These are phyloP conservation scores for Seriola dumerili DNA, from an alignment of 2,113 vertebrate species.

Conservation along the genomic window DNA sequence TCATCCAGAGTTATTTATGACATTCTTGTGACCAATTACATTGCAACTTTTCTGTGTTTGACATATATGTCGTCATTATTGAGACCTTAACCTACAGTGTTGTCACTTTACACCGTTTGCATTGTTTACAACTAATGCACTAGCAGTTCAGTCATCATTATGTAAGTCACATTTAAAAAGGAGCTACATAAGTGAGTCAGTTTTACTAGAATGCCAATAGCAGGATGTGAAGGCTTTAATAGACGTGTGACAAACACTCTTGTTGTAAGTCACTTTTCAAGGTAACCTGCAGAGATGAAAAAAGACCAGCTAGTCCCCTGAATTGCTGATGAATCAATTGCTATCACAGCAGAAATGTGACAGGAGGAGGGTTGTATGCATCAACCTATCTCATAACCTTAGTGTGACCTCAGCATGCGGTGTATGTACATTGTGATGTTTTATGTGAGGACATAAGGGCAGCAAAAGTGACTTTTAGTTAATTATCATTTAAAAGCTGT, in stretches of 20 bases:
- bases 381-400: neutral
- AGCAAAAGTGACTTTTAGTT: neutral
- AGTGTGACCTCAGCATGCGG: conserved; percentile 1
- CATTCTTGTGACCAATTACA: neutral
- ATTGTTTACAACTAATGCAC: too few species aligned
- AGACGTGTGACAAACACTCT: neutral
- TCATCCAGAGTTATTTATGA: neutral
- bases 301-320: neutral
- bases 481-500: neutral
- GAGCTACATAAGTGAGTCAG: neutral
- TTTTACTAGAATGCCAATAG: neutral
- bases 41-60: neutral
- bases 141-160: neutral
- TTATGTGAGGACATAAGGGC: neutral
- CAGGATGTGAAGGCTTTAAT: neutral
- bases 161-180: conserved; percentile 1
- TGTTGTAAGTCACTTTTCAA: neutral
- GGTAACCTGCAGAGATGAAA: neutral
- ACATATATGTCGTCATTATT: neutral
- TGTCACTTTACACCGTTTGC: neutral
- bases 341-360: neutral
- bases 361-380: neutral
- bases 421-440: neutral
- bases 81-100: neutral
- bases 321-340: neutral